Conservation (phyloP, 2,113 vertebrate species). For the Orycteropus afer region DNA sequence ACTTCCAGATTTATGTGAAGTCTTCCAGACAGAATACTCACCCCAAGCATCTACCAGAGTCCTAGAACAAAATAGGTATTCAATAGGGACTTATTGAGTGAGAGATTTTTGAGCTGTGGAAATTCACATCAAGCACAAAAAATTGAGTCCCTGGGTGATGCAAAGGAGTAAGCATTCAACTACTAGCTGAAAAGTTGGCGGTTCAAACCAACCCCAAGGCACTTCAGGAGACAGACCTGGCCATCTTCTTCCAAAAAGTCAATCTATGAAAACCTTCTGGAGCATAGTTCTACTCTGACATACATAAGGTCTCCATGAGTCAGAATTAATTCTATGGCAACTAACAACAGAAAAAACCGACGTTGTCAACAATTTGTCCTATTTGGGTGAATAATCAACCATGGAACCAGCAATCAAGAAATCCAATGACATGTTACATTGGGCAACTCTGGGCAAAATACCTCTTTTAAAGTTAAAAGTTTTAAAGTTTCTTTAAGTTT, state of each 20-base stretch:
- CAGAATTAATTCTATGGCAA: not conserved
- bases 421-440: not conserved
- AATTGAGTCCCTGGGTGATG: not conserved
- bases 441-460: not conserved
- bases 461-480: not conserved
- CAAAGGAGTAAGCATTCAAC: too few relatives aligned
- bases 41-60: not conserved
- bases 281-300: not conserved
- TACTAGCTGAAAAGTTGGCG: not conserved
- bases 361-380: not conserved
- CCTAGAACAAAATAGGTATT: rapidly evolving
- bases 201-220: not conserved
- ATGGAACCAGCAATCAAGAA: not conserved
- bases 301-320: not conserved
- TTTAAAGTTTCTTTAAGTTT: too few relatives aligned
- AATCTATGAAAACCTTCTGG: not conserved
- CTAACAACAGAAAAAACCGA: not conserved
- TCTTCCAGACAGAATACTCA: not conserved
- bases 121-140: not conserved
- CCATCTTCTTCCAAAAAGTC: not conserved
- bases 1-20: too few relatives aligned
- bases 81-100: rapidly evolving
- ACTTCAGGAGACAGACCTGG: not conserved
- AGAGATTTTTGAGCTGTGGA: not conserved
- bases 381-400: not conserved